Conservation (phyloP, 2,797 vertebrate species). For the Alcedo atthis region DNA sequence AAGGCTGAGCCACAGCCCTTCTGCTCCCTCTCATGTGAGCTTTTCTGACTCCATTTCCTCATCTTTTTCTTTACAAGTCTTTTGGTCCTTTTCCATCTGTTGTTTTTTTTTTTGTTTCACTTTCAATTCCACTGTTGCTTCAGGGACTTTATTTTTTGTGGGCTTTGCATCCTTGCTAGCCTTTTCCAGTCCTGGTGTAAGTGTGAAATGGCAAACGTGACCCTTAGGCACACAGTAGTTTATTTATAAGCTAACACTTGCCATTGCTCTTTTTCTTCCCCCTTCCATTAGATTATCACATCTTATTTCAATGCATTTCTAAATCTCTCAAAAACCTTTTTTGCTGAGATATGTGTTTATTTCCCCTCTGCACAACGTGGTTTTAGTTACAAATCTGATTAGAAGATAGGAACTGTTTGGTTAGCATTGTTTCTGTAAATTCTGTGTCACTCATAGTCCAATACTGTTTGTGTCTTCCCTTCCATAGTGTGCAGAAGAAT, state of each 20-base stretch:
- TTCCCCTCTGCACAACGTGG: background rate
- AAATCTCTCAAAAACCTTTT: background rate
- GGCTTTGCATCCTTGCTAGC: background rate
- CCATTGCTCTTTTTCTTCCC: background rate
- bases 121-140: background rate
- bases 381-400: constrained; percentile 2
- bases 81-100: background rate
- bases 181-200: background rate
- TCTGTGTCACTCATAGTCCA: background rate
- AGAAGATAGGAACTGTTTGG: background rate
- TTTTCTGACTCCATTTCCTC: background rate
- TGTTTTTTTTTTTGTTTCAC: background rate
- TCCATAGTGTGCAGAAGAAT: background rate
- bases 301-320: background rate
- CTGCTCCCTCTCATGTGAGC: background rate
- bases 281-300: background rate
- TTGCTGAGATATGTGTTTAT: background rate
- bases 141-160: background rate
- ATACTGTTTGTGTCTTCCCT: background rate
- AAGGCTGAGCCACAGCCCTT: background rate
- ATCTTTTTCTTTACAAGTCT: background rate
- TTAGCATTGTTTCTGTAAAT: background rate
- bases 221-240: background rate
- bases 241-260: background rate
- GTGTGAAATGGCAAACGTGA: background rate